These are phyloP conservation scores for Tarsius wallacei DNA, from an alignment of 2,797 vertebrate genomes.

Conservation along the genomic window DNA sequence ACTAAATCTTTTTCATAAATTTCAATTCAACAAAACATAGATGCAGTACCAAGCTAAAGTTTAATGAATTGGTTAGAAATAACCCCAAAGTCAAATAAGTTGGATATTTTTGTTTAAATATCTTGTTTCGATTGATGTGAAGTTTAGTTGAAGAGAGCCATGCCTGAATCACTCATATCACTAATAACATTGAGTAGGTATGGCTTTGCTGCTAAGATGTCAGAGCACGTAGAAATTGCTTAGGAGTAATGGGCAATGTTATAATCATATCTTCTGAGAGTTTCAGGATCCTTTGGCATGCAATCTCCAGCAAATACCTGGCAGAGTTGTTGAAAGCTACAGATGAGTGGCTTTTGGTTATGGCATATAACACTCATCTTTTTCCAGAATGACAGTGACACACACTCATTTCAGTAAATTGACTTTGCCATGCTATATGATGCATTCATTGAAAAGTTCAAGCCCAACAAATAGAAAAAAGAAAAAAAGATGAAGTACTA, in stretches of 20 bases:
- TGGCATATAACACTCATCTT: not conserved
- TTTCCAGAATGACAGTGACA: not conserved
- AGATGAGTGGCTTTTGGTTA: not conserved
- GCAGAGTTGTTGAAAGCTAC: not conserved
- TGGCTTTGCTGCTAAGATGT: not conserved
- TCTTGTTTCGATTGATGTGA: slow-evolving; percentile 67
- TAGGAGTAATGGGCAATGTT: not conserved
- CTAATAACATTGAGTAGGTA: not conserved
- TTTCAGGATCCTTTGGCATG: not conserved
- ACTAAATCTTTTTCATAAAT: slow-evolving; percentile 91
- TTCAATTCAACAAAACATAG: slow-evolving; percentile 86
- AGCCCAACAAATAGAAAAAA: not conserved
- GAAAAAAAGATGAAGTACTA: not conserved
- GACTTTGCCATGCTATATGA: not conserved
- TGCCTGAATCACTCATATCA: not conserved
- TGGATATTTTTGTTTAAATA: slow-evolving; percentile 62
- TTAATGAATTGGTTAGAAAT: slow-evolving; percentile 88
- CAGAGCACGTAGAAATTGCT: not conserved
- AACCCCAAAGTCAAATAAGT: slow-evolving; percentile 82
- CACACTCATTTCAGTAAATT: slow-evolving; percentile 11
- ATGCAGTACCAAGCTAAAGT: slow-evolving; percentile 80
- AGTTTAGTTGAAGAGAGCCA: slow-evolving; percentile 27
- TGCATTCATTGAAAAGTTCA: slow-evolving; percentile 48
- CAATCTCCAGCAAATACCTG: not conserved
- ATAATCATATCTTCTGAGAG: not conserved